Conservation (phyloP, 2,797 vertebrate genomes). For the Furcifer pardalis region DNA sequence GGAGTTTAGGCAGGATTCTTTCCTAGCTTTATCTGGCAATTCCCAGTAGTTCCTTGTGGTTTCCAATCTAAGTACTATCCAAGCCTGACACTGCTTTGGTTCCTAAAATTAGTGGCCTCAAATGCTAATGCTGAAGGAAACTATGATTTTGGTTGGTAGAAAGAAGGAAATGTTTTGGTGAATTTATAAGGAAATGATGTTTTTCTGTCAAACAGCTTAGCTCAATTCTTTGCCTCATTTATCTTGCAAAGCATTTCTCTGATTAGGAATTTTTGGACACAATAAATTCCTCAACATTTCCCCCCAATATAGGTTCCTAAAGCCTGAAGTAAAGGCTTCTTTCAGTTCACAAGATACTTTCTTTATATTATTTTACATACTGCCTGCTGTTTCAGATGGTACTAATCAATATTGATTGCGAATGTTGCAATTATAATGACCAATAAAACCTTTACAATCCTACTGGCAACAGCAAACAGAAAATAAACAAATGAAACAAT, state of each 20-base stretch:
- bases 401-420: conserved; percentile 67
- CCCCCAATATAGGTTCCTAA: conserved; percentile 3
- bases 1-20: no score
- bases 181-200: no score
- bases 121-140: no score
- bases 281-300: neutral
- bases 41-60: no score
- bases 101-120: no score
- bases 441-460: conserved; percentile 57
- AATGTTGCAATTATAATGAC: conserved; percentile 61
- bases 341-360: conserved; percentile 25
- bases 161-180: no score
- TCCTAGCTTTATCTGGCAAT: no score
- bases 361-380: neutral
- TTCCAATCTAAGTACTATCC: neutral
- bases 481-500: conserved; percentile 57
- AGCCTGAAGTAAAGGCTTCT: neutral
- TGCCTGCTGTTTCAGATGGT: conserved; percentile 46
- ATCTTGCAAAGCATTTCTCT: neutral
- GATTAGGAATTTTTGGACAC: neutral
- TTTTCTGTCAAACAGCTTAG: no score
- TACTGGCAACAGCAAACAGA: conserved; percentile 63
- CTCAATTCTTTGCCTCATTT: neutral
- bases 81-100: neutral
- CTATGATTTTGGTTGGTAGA: no score